Base-by-base conservation (phyloP, 1,140 invertebrate genomes). In the Papilio aristodemus region DNA sequence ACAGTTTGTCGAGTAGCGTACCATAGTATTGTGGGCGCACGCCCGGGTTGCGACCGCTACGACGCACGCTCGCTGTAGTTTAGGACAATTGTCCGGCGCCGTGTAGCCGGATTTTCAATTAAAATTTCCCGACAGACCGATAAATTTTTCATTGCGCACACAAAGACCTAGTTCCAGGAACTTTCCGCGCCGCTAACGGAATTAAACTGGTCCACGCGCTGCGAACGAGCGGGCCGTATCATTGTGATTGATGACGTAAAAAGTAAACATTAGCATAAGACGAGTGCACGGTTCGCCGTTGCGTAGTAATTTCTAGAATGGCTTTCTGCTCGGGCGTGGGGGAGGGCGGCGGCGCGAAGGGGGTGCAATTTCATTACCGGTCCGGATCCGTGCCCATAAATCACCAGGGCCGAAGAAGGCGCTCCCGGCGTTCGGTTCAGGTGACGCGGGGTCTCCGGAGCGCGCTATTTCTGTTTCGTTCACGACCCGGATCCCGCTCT, bases 371-470 rank as follows among this genome's bases (percentile, higher is more conserved):
- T 92, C 90, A 92, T 92, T 92, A 92, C 90, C 89, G 90, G 90
- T 90, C 90, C 90, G 89, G 90, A 90, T 91, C 87, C 87, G 81
- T 80, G 89, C 78, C 84, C 91, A 94, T 93, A 94, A 93, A 93
- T 92, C 93, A 93, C 87, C 84, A 81, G 79, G 79, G 72, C 86
- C 85, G 86, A 90, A 89, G 86, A 86, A 85, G 84, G 76, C 81
- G 81, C 80, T 77, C 72, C 67, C 80, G 70, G 71, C 75, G 77
- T 71, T 72, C 76, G 73, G 83, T 84, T 89, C 89, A 91, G 89
- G 89, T 91, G 89, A 91, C 87, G 89, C 84, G 77, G 80, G 86
- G 76, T 84, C 84, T 77, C 80, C 80, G 83, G 80, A 88, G 81
- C 81, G 80, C 76, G 85, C 79, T 79, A 82, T 85, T 88, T 83